phyloP scores from a whole-genome alignment of 2,888 invertebrate species.

The Dynastes tityus region DNA sequence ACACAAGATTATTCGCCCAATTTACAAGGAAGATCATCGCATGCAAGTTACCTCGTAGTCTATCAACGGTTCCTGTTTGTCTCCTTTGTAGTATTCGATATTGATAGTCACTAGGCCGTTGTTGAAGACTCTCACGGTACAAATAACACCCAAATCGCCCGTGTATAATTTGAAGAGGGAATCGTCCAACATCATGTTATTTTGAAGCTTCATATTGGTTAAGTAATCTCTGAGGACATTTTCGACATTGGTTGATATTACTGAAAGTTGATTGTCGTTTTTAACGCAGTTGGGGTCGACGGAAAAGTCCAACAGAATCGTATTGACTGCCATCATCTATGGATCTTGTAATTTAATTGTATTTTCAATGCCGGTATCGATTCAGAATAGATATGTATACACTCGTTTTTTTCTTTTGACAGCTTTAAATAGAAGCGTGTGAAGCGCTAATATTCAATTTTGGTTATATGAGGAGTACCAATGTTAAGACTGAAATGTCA shows the following conservation, averaged over 20 bases:
- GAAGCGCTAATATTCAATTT: slow-evolving; percentile 20
- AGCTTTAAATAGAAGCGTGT: neutral
- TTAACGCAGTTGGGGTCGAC: slow-evolving; percentile 80
- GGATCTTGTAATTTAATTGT: neutral
- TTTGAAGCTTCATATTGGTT: slow-evolving; percentile 79
- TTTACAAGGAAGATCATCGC: neutral
- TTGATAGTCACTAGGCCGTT: slow-evolving; percentile 87
- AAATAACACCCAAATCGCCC: slow-evolving; percentile 80
- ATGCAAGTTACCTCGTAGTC: slow-evolving; percentile 80
- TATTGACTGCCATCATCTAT: slow-evolving; percentile 82
- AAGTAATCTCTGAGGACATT: slow-evolving; percentile 82
- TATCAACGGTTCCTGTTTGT: slow-evolving; percentile 81
- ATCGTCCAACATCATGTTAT: slow-evolving; percentile 79
- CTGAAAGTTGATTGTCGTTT: slow-evolving; percentile 78
- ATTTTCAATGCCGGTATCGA: slow-evolving; percentile 31
- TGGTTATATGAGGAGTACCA: neutral
- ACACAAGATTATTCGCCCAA: slow-evolving; percentile 33
- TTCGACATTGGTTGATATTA: slow-evolving; percentile 79
- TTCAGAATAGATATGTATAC: neutral
- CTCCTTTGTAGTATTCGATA: slow-evolving; percentile 86
- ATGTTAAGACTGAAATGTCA: neutral
- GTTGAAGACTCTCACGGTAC: slow-evolving; percentile 82
- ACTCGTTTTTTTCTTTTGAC: slow-evolving; percentile 11
- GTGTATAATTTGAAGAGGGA: slow-evolving; percentile 81
- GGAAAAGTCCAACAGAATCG: slow-evolving; percentile 85